Conservation (phyloP, 1,140 invertebrate species). For the Drosophila bocki region DNA sequence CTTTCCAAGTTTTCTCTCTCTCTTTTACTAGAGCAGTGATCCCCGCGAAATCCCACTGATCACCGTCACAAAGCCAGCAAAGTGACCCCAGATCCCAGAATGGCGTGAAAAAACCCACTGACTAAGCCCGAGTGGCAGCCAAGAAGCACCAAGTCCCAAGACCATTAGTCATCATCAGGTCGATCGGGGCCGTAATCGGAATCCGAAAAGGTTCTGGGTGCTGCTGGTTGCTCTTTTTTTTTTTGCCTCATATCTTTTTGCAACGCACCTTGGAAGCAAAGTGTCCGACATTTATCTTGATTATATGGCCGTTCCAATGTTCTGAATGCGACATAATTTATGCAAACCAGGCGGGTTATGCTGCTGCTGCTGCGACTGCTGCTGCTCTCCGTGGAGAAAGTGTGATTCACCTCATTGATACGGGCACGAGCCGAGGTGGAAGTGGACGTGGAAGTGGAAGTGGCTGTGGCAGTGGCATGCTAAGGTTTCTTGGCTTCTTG, state of each 20-base stretch:
- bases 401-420: constrained; percentile 76
- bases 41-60: constrained; percentile 33
- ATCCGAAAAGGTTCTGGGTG: constrained; percentile 43
- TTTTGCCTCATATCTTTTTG: constrained; percentile 45
- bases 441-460: constrained; percentile 8
- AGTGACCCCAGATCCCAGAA: constrained; percentile 21
- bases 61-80: constrained; percentile 40
- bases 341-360: constrained; percentile 52
- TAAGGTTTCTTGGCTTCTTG: constrained; percentile 57
- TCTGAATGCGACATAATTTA: constrained; percentile 78
- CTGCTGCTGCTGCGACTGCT: constrained; percentile 16
- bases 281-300: constrained; percentile 81
- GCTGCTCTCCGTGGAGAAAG: constrained; percentile 61
- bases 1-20: not conserved
- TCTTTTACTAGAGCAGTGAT: constrained; percentile 22
- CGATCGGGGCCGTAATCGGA: constrained; percentile 49
- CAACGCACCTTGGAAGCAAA: constrained; percentile 62
- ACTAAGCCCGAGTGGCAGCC: constrained; percentile 53
- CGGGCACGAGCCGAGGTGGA: constrained; percentile 30
- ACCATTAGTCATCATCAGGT: constrained; percentile 79
- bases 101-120: constrained; percentile 65
- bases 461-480: constrained; percentile 19
- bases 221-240: constrained; percentile 5
- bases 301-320: constrained; percentile 68
- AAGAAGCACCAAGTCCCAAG: constrained; percentile 36